phyloP scores from a whole-genome alignment of 1,140 invertebrate genomes.

The Procambarus virginalis region DNA sequence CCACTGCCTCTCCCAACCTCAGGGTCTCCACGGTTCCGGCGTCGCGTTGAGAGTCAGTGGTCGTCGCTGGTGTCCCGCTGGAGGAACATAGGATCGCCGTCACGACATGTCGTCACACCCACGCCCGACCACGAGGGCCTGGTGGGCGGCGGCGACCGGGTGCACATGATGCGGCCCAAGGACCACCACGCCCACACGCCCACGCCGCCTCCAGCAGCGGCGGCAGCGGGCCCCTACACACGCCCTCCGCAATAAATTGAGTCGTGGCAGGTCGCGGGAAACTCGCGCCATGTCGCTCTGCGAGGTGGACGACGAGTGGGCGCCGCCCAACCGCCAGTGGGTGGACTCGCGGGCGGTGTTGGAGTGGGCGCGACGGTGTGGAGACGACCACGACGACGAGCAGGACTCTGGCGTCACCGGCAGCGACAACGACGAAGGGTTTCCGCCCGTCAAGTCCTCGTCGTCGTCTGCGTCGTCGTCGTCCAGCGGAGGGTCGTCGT shows the following conservation, averaged over 20 bases:
- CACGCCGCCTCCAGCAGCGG: background rate
- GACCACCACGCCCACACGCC: slow-evolving; percentile 24
- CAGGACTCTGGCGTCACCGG: slow-evolving; percentile 66
- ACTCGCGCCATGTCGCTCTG: slow-evolving; percentile 65
- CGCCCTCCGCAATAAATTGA: slow-evolving; percentile 49
- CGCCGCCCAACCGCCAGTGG: slow-evolving; percentile 56
- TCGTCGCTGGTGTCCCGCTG: slow-evolving; percentile 64
- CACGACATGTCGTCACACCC: slow-evolving; percentile 64
- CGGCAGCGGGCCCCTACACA: slow-evolving; percentile 40
- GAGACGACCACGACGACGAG: slow-evolving; percentile 57
- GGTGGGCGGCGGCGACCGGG: slow-evolving; percentile 41
- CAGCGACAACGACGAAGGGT: slow-evolving; percentile 65
- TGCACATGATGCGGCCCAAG: slow-evolving; percentile 38
- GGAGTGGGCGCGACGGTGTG: slow-evolving; percentile 66
- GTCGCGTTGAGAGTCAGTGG: slow-evolving; percentile 69
- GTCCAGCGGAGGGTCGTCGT: slow-evolving; percentile 40
- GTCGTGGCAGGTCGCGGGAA: slow-evolving; percentile 42
- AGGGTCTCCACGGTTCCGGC: slow-evolving; percentile 66
- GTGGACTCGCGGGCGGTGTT: slow-evolving; percentile 66
- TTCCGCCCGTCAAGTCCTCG: background rate
- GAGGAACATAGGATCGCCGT: slow-evolving; percentile 49
- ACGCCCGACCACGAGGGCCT: slow-evolving; percentile 59
- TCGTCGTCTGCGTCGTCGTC: slow-evolving; percentile 38
- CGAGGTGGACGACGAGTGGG: slow-evolving; percentile 64
- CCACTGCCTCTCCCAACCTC: background rate